Percentiles rank a stretch among this genome's conserved stretches.
Conservation (phyloP, 1,140 invertebrate species). For the Tribolium castaneum region DNA sequence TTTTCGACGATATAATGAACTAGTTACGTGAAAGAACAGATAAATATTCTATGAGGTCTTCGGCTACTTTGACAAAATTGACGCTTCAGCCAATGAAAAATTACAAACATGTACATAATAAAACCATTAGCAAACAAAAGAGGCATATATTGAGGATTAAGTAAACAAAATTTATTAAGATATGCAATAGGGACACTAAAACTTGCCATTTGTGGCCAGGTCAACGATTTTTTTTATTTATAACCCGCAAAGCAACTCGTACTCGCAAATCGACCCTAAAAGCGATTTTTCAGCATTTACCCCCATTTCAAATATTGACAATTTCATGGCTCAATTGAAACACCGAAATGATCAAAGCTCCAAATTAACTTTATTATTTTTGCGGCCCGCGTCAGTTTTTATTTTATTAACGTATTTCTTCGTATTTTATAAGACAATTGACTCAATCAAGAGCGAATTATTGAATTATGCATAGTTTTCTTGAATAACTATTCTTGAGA, state of each 20-base stretch:
- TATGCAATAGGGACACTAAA: neutral
- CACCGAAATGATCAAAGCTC: too few species aligned
- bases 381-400: too few species aligned
- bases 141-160: neutral
- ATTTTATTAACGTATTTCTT: too few species aligned
- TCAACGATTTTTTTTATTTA: neutral
- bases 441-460: too few species aligned
- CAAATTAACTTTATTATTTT: too few species aligned
- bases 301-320: too few species aligned
- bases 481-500: too few species aligned
- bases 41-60: neutral
- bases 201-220: neutral
- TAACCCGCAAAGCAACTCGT: neutral
- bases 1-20: neutral
- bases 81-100: neutral
- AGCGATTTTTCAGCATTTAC: neutral
- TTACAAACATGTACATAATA: neutral
- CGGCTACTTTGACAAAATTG: neutral
- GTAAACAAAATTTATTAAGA: neutral
- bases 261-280: too few species aligned
- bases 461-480: too few species aligned
- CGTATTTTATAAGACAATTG: too few species aligned
- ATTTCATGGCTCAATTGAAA: too few species aligned
- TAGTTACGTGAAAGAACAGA: neutral
- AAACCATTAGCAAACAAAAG: neutral